Evolutionary conservation across 2,113 vertebrate genomes (phyloP).

Genomic region (Myrmecophaga tridactyla): DNA sequence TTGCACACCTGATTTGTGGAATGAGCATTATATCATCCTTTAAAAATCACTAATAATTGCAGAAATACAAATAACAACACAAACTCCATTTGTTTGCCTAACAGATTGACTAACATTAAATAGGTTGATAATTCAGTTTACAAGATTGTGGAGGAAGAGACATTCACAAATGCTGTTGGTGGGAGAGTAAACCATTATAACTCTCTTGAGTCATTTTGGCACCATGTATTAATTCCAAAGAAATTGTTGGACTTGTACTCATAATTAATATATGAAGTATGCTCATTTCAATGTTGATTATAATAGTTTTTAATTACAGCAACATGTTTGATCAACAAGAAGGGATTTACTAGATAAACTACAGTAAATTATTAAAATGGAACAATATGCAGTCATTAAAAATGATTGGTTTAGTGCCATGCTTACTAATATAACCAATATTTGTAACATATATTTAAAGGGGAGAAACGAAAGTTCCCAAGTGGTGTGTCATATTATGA

Average conservation of each 20-base stretch:
- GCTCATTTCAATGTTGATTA: neutral
- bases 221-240: neutral
- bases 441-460: neutral
- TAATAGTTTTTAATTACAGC: neutral
- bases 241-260: neutral
- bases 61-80: neutral
- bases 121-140: neutral
- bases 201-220: neutral
- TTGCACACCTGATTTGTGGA: neutral
- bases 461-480: neutral
- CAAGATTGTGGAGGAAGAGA: neutral
- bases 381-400: neutral
- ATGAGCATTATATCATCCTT: neutral
- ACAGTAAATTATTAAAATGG: neutral
- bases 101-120: neutral
- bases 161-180: neutral
- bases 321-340: neutral
- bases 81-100: neutral
- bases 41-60: neutral
- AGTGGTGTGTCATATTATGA: neutral
- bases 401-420: neutral
- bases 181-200: neutral
- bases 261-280: neutral
- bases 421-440: neutral
- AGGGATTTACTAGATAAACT: neutral